phyloP scores from a whole-genome alignment of 1,140 invertebrate genomes.

The Chymomyza costata region DNA sequence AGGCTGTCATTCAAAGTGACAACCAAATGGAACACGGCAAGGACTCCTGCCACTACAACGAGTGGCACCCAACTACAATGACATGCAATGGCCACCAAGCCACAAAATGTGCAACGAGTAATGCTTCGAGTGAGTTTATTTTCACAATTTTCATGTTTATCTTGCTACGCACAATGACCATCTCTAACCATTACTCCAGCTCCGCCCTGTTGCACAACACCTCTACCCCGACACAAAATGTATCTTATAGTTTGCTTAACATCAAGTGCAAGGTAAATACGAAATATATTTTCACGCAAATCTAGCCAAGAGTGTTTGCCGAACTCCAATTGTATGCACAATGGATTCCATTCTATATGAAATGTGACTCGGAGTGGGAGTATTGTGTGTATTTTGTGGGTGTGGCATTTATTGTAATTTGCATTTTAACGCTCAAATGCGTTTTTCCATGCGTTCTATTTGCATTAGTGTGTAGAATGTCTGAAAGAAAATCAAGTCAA shows the following conservation, averaged over 20 bases:
- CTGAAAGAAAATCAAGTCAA: too few relatives aligned
- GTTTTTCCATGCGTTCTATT: conserved; percentile 51
- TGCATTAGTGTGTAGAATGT: conserved; percentile 32
- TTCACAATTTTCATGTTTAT: conserved; percentile 69
- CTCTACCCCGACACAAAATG: background rate
- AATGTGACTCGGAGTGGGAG: background rate
- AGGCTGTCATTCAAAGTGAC: conserved; percentile 66
- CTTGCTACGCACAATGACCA: conserved; percentile 50
- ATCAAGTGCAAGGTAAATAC: conserved; percentile 73
- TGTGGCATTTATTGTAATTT: conserved; percentile 66
- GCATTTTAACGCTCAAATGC: conserved; percentile 69
- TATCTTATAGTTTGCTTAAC: conserved; percentile 63
- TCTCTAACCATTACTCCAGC: conserved; percentile 3
- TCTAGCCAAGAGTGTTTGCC: conserved; percentile 44
- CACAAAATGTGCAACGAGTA: conserved; percentile 62
- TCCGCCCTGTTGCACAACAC: background rate
- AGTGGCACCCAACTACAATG: background rate
- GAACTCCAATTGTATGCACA: conserved; percentile 47
- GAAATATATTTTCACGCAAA: conserved; percentile 72
- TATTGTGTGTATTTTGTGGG: conserved; percentile 5
- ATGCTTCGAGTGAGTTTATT: conserved; percentile 41
- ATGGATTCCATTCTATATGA: conserved; percentile 2
- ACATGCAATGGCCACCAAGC: conserved; percentile 24
- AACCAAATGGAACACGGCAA: conserved; percentile 9
- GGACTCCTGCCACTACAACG: background rate